A percentile compares a stretch with the other conserved stretches of the same genome.
Evolutionary conservation across 2,888 invertebrate species (phyloP).

Genomic region (Cephus rjabovi): DNA sequence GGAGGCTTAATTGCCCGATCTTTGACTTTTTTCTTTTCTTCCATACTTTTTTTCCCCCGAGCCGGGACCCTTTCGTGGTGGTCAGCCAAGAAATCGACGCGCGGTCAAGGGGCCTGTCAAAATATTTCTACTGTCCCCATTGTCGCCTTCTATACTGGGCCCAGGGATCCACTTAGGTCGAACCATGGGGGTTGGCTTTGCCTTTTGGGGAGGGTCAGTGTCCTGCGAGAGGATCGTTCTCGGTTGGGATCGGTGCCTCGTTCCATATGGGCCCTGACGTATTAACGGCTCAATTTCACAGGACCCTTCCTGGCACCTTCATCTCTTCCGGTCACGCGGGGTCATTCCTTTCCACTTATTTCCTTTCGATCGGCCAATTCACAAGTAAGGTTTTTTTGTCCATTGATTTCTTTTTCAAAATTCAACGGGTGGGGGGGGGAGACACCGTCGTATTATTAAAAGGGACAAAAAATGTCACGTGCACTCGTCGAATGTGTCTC

Average conservation of each 20-base stretch:
- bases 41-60: slow-evolving; percentile 10
- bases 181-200: slow-evolving; percentile 23
- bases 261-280: slow-evolving; percentile 23
- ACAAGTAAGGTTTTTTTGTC: neutral
- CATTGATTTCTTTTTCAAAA: neutral
- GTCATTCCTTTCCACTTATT: neutral
- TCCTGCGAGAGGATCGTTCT: slow-evolving; percentile 27
- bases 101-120: slow-evolving; percentile 47
- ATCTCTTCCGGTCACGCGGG: slow-evolving; percentile 1
- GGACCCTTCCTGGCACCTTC: slow-evolving; percentile 6
- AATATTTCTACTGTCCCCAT: slow-evolving; percentile 46
- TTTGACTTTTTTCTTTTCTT: slow-evolving; percentile 25
- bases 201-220: slow-evolving; percentile 44
- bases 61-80: neutral
- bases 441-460: neutral
- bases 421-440: too few species aligned
- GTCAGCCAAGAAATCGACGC: slow-evolving; percentile 27
- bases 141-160: slow-evolving; percentile 22
- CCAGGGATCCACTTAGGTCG: slow-evolving; percentile 26
- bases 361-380: neutral
- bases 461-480: neutral
- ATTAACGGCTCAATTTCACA: slow-evolving; percentile 65
- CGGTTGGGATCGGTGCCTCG: slow-evolving; percentile 16
- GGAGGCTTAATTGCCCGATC: slow-evolving; percentile 28
- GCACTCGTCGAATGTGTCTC: neutral